These are phyloP conservation scores for Tiphia femorata DNA, from an alignment of 2,888 invertebrate genomes.

Conservation along the genomic window DNA sequence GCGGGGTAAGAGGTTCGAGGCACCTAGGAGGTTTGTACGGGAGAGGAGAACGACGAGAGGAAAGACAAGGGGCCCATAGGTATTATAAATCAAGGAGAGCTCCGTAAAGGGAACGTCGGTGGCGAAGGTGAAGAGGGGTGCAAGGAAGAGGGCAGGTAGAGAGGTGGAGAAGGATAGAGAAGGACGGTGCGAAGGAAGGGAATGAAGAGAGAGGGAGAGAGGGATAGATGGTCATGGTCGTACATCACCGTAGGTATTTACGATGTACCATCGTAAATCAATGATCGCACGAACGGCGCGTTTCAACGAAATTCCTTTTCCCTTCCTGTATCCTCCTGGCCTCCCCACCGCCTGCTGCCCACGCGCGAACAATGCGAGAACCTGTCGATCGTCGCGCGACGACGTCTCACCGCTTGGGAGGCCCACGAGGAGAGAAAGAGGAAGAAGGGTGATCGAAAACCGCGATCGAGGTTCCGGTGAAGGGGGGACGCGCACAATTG, in stretches of 20 bases:
- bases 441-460: conserved; percentile 35
- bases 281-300: conserved; percentile 51
- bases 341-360: conserved; percentile 40
- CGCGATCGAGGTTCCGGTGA: too few species aligned
- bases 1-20: conserved; percentile 29
- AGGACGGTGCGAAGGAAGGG: conserved; percentile 12
- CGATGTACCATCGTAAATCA: conserved; percentile 58
- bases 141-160: conserved; percentile 27
- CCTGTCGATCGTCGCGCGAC: conserved; percentile 26
- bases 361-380: conserved; percentile 34
- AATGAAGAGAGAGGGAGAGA: conserved; percentile 14
- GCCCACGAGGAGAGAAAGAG: too few species aligned
- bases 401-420: too few species aligned
- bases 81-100: conserved; percentile 55
- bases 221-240: conserved; percentile 42
- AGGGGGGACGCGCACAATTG: too few species aligned
- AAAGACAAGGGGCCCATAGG: conserved; percentile 45
- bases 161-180: conserved; percentile 3
- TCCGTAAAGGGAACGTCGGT: conserved; percentile 47
- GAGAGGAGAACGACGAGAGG: conserved; percentile 24
- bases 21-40: conserved; percentile 31
- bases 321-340: conserved; percentile 42
- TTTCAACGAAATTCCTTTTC: conserved; percentile 54
- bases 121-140: conserved; percentile 35
- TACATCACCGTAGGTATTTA: conserved; percentile 56